phyloP scores from a whole-genome alignment of 2,888 invertebrate species.

The Odontocolon sp. region DNA sequence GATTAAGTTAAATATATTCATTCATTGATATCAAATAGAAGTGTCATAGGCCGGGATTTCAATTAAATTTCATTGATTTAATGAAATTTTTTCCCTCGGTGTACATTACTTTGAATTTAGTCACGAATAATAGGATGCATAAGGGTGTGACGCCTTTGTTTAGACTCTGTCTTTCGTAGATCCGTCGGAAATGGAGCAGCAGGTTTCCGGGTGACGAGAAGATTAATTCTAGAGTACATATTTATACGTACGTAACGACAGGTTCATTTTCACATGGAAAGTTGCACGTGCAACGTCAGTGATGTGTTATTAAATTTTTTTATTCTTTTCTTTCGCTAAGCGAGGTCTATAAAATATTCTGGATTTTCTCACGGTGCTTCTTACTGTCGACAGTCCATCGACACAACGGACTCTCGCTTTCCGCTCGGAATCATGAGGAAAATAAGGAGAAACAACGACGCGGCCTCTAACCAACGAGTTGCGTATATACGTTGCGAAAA shows the following conservation, averaged over 20 bases:
- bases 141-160: not conserved
- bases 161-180: not conserved
- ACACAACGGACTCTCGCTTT: constrained; percentile 28
- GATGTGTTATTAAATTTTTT: constrained; percentile 48
- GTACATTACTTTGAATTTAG: too few species aligned
- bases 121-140: not conserved
- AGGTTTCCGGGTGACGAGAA: not conserved
- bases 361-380: constrained; percentile 71
- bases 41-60: too few species aligned
- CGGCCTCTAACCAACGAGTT: not conserved
- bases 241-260: not conserved
- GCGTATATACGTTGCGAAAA: constrained; percentile 13
- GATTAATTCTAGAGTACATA: not conserved
- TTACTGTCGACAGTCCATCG: constrained; percentile 10
- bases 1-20: too few species aligned
- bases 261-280: constrained; percentile 14
- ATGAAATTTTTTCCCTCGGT: too few species aligned
- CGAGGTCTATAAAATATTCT: constrained; percentile 47
- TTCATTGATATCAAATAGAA: too few species aligned
- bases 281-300: constrained; percentile 43
- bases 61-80: too few species aligned
- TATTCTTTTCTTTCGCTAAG: constrained; percentile 2
- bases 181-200: not conserved
- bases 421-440: constrained; percentile 42
- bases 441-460: constrained; percentile 39